A percentile compares a stretch with the other conserved stretches of the same genome.
Evolutionary conservation across 2,888 invertebrate species (phyloP).

Genomic region (Perdita meconis): DNA sequence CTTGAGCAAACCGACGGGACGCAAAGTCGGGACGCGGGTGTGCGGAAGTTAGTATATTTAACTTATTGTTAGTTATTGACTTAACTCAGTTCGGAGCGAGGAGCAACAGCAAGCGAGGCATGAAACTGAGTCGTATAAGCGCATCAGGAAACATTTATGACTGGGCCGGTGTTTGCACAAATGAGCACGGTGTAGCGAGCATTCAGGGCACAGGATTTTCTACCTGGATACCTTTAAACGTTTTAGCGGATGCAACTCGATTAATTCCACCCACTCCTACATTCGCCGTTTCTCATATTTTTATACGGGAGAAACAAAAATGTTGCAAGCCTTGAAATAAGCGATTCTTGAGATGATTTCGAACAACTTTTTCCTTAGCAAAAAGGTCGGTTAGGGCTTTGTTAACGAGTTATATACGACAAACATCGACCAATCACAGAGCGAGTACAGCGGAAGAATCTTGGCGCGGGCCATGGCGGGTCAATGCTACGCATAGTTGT

Average conservation of each 20-base stretch:
- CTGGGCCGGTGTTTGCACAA: slow-evolving; percentile 17
- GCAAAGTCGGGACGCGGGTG: slow-evolving; percentile 7
- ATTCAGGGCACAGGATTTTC: background rate
- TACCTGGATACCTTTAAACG: background rate
- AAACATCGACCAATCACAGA: no score
- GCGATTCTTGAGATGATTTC: no score
- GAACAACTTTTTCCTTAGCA: no score
- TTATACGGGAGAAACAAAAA: no score
- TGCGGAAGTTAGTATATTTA: slow-evolving; percentile 21
- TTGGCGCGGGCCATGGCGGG: no score
- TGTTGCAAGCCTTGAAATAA: no score
- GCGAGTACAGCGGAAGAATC: no score
- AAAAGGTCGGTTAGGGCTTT: no score
- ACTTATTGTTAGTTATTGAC: slow-evolving; percentile 38
- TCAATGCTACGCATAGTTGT: no score
- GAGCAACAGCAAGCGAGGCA: slow-evolving; percentile 3
- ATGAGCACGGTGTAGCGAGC: slow-evolving; percentile 1
- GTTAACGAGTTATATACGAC: no score
- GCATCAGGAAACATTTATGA: slow-evolving; percentile 11
- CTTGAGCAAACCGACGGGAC: background rate
- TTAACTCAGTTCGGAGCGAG: slow-evolving; percentile 15
- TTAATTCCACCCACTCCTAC: slow-evolving; percentile 7
- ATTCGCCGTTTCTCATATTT: no score
- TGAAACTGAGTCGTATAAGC: slow-evolving; percentile 22
- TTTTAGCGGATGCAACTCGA: slow-evolving; percentile 18